Evolutionary conservation across 2,888 invertebrate genomes (phyloP).

Genomic region (Physocephala rufipes): DNA sequence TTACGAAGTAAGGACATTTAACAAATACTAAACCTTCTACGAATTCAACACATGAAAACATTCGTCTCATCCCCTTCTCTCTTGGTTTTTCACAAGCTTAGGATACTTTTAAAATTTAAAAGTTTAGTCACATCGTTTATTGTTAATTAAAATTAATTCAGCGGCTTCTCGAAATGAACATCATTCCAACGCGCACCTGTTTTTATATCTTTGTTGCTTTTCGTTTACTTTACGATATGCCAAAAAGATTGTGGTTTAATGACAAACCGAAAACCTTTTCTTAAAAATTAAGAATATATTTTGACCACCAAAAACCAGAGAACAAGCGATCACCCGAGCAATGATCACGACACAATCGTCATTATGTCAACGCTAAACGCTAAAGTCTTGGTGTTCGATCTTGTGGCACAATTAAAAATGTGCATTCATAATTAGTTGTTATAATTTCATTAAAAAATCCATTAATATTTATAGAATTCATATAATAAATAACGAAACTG

Average conservation of each 20-base stretch:
- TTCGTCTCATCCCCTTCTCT: not conserved
- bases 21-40: not conserved
- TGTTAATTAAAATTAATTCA: constrained; percentile 63
- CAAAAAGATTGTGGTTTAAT: constrained; percentile 29
- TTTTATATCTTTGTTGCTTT: constrained; percentile 35
- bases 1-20: too few relatives aligned
- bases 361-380: too few relatives aligned
- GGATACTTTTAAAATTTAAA: constrained; percentile 3
- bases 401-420: constrained; percentile 61
- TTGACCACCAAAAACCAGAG: not conserved
- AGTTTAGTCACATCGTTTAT: constrained; percentile 52
- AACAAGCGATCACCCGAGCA: not conserved
- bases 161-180: constrained; percentile 19
- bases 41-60: not conserved
- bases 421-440: constrained; percentile 64
- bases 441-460: constrained; percentile 65
- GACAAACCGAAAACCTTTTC: too few relatives aligned
- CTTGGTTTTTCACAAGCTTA: not conserved
- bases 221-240: constrained; percentile 42
- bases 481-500: constrained; percentile 63
- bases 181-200: constrained; percentile 44
- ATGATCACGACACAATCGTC: not conserved
- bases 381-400: too few relatives aligned
- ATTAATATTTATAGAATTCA: constrained; percentile 66
- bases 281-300: not conserved